Evolutionary conservation across 2,797 vertebrate species (phyloP).

Genomic region (Anableps anableps): DNA sequence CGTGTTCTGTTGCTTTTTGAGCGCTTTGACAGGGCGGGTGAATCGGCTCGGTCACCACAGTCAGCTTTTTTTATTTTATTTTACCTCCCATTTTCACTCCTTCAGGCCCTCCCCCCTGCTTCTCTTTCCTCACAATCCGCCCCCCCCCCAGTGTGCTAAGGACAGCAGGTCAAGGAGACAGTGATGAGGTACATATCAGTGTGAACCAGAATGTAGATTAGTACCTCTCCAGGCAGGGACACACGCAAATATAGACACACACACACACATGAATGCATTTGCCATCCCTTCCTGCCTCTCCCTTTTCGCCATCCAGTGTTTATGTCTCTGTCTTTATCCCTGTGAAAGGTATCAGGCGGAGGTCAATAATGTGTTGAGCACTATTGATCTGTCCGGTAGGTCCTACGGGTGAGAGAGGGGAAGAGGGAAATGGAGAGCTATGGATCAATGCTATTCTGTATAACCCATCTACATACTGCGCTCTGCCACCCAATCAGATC

Average conservation of each 20-base stretch:
- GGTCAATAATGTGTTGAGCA: slow-evolving; percentile 82
- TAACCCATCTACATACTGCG: slow-evolving; percentile 64
- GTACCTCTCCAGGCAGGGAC: slow-evolving; percentile 67
- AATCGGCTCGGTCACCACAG: slow-evolving; percentile 65
- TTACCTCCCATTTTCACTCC: slow-evolving; percentile 31
- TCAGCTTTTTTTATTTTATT: slow-evolving; percentile 54
- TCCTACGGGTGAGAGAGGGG: slow-evolving; percentile 57
- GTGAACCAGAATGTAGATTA: slow-evolving; percentile 81
- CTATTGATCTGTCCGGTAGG: slow-evolving; percentile 74
- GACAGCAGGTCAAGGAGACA: slow-evolving; percentile 81
- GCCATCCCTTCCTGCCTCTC: slow-evolving; percentile 47
- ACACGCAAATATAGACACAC: slow-evolving; percentile 53
- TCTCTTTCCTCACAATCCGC: background rate
- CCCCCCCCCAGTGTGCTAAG: slow-evolving; percentile 48
- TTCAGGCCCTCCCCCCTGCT: background rate
- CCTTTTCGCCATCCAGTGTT: slow-evolving; percentile 67
- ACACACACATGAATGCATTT: slow-evolving; percentile 38
- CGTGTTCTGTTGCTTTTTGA: slow-evolving; percentile 67
- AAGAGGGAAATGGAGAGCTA: slow-evolving; percentile 59
- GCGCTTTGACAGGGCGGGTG: slow-evolving; percentile 66
- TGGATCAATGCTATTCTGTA: slow-evolving; percentile 67
- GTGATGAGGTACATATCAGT: slow-evolving; percentile 78
- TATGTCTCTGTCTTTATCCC: slow-evolving; percentile 77
- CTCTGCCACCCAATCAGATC: slow-evolving; percentile 61
- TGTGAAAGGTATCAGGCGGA: slow-evolving; percentile 76